Percentiles rank a stretch among this genome's conserved stretches.
phyloP scores from a whole-genome alignment of 2,888 invertebrate species.

The Lutraria lutraria region DNA sequence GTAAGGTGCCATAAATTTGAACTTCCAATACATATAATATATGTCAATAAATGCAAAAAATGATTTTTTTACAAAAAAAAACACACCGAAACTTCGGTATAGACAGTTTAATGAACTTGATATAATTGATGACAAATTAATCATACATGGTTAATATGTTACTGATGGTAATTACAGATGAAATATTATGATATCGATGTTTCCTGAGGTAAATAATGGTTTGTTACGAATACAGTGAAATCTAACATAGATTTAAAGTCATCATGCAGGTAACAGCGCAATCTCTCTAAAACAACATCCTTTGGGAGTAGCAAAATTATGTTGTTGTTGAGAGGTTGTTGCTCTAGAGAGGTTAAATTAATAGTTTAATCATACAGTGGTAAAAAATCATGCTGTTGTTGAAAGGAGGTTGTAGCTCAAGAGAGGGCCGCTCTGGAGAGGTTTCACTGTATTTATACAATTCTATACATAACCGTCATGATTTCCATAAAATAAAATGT shows the following conservation, averaged over 20 bases:
- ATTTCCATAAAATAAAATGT: not conserved
- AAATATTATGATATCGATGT: not conserved
- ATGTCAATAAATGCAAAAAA: not conserved
- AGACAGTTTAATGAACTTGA: not conserved
- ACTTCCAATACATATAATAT: not conserved
- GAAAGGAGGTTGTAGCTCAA: too few relatives aligned
- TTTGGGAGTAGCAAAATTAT: too few relatives aligned
- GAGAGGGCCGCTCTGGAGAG: too few relatives aligned
- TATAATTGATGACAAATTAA: not conserved
- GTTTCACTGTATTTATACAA: not conserved
- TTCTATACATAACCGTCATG: not conserved
- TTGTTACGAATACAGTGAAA: not conserved
- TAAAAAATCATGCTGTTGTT: too few relatives aligned
- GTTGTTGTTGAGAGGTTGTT: too few relatives aligned
- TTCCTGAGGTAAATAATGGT: constrained; percentile 7
- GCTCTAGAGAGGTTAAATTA: too few relatives aligned
- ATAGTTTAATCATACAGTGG: too few relatives aligned
- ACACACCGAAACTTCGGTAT: too few relatives aligned
- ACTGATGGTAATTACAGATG: not conserved
- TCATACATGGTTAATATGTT: not conserved
- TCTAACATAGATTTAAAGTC: too few relatives aligned
- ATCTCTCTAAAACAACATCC: too few relatives aligned
- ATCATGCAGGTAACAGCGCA: too few relatives aligned
- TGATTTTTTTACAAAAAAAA: not conserved
- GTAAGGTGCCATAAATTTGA: not conserved